Evolutionary conservation across 2,113 vertebrate species (phyloP).

Genomic region (Salvelinus namaycush): DNA sequence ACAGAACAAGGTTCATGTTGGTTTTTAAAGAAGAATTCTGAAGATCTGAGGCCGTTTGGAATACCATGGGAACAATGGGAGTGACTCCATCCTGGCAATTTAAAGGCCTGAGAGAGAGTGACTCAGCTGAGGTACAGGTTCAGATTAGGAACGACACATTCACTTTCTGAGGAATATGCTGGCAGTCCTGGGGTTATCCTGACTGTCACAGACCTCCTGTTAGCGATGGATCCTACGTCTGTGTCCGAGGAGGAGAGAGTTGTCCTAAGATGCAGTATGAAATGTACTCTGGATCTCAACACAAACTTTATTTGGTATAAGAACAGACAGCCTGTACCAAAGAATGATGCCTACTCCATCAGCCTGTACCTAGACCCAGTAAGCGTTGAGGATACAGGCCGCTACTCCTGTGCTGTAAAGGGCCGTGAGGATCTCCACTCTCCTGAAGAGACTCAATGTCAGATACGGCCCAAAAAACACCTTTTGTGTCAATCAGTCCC

Average conservation of each 20-base stretch:
- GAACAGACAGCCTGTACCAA: background rate
- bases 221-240: background rate
- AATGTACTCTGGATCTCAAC: background rate
- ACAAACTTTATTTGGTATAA: background rate
- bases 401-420: background rate
- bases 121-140: background rate
- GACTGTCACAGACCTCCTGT: background rate
- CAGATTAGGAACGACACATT: background rate
- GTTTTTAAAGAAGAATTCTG: background rate
- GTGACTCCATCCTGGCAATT: background rate
- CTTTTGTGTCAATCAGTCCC: background rate
- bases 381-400: background rate
- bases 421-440: background rate
- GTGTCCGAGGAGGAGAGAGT: background rate
- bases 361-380: background rate
- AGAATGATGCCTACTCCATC: background rate
- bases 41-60: background rate
- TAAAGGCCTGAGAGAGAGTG: background rate
- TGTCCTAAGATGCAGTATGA: background rate
- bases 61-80: background rate
- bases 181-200: background rate
- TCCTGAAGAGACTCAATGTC: background rate
- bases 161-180: background rate
- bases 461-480: background rate
- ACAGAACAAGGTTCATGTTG: background rate